Conservation (phyloP, 2,888 invertebrate genomes). For the Pseudococcus viburni region DNA sequence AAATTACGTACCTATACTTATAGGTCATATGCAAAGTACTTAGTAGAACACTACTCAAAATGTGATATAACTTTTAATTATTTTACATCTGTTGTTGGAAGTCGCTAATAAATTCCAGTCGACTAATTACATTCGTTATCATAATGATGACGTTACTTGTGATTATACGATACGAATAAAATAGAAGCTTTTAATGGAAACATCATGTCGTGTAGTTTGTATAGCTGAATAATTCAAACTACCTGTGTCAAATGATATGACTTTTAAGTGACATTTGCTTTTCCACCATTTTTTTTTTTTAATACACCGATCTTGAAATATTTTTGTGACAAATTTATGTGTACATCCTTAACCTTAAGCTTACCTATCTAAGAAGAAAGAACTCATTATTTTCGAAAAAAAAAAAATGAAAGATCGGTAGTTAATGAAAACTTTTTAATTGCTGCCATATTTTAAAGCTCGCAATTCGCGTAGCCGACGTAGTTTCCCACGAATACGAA, state of each 20-base stretch:
- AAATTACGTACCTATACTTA: too few species aligned
- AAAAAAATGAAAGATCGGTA: not conserved
- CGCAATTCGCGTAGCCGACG: not conserved
- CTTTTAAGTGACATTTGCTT: not conserved
- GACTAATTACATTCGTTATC: constrained; percentile 27
- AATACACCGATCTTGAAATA: not conserved
- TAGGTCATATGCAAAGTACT: too few species aligned
- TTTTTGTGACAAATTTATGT: not conserved
- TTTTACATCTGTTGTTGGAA: constrained; percentile 19
- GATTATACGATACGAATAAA: not conserved
- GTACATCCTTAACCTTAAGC: not conserved
- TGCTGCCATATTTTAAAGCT: not conserved
- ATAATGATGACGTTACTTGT: constrained; percentile 16
- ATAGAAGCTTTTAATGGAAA: constrained; percentile 45
- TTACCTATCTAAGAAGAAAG: not conserved
- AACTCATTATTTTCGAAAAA: not conserved
- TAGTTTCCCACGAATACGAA: not conserved
- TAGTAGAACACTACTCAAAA: too few species aligned
- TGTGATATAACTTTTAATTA: not conserved
- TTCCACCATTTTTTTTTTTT: not conserved
- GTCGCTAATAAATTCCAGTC: constrained; percentile 11
- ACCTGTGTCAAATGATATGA: not conserved
- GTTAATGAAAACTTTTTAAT: not conserved
- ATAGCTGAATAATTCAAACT: not conserved
- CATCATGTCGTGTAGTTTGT: not conserved